Conservation (phyloP, 2,888 invertebrate species). For the Torymus aiolomorphi region DNA sequence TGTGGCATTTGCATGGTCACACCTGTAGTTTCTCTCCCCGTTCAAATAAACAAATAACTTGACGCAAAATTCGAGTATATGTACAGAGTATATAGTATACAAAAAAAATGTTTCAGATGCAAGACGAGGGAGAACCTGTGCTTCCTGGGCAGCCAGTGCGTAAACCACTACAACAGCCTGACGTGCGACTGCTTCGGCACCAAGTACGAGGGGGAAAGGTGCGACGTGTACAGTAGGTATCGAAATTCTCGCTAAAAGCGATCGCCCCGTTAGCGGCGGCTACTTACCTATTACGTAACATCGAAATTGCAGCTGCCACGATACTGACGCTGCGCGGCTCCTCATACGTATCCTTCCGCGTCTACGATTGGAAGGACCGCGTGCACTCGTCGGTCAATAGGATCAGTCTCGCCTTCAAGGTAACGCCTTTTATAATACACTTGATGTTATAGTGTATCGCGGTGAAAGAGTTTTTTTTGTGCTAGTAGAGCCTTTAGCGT, state of each 20-base stretch:
- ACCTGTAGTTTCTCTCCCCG: too few relatives aligned
- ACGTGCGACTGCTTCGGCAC: slow-evolving; percentile 96
- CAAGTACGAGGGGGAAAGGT: slow-evolving; percentile 92
- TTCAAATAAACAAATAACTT: too few relatives aligned
- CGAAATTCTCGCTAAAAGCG: background rate
- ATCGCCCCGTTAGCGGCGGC: too few relatives aligned
- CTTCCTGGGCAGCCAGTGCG: slow-evolving; percentile 90
- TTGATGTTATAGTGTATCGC: too few relatives aligned
- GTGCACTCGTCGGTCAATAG: slow-evolving; percentile 91
- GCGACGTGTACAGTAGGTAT: slow-evolving; percentile 91
- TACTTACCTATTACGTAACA: too few relatives aligned
- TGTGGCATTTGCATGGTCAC: too few relatives aligned
- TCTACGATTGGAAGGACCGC: slow-evolving; percentile 94
- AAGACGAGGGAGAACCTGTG: slow-evolving; percentile 89
- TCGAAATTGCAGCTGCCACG: slow-evolving; percentile 84
- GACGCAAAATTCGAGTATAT: too few relatives aligned
- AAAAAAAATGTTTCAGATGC: slow-evolving; percentile 76
- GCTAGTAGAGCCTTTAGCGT: too few relatives aligned
- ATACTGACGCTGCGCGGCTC: slow-evolving; percentile 91
- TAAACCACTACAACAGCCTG: slow-evolving; percentile 92
- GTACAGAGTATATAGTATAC: too few relatives aligned
- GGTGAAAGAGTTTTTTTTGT: too few relatives aligned
- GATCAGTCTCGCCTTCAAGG: slow-evolving; percentile 92
- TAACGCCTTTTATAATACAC: too few relatives aligned
- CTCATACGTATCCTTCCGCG: slow-evolving; percentile 93